Evolutionary conservation across 2,888 invertebrate genomes (phyloP), one percentile per base, ranked within the genome.

Genomic region (Ypsolopha scabrella): DNA sequence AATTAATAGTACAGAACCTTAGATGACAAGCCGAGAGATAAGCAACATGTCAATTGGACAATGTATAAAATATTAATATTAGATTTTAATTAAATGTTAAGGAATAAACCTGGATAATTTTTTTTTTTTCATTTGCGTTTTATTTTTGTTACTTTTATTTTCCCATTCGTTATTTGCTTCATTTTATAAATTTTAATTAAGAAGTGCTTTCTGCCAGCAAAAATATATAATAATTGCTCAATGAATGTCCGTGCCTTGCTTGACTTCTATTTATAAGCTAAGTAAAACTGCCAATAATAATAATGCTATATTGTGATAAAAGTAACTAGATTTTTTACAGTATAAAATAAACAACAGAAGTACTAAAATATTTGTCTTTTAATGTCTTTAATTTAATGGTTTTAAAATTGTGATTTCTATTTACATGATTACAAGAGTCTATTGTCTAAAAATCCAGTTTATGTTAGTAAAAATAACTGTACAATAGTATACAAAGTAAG

Each of bases 51-150:
- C 72, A 63, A 72, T 74, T 78, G 75, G 82, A 80, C 75, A 74
- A 73, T 83, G 83, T 86, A 81, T 80, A 82, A 82, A 81, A 80
- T 81, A 82, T 76, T 79, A 78, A 79, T 75, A 68, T 68, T 85
- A 85, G 83, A 72, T 75, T 74, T 59, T 80, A 82, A 80, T 76
- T 83, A 72, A 81, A 70, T 78, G 75, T 79, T 86, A 85, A 82
- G 85, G 72, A 85, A 82, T 86, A 83, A 85, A 86, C 75, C 77
- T 82, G 82, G 82, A 82, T 81, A 79, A 79, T 80, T 80, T 79
- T 72, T 76, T 78, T 76, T 24, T 80, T 75, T 78, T 79, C 62
- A 65, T 75, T 78, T 76, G 70, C 51, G 70, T 80, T 81, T 82
- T 72, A 76, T 79, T 82, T 77, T 63, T 51, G 51, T 58, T 64